Base-by-base conservation (phyloP, 2,797 vertebrate genomes). In the Phoebastria nigripes region DNA sequence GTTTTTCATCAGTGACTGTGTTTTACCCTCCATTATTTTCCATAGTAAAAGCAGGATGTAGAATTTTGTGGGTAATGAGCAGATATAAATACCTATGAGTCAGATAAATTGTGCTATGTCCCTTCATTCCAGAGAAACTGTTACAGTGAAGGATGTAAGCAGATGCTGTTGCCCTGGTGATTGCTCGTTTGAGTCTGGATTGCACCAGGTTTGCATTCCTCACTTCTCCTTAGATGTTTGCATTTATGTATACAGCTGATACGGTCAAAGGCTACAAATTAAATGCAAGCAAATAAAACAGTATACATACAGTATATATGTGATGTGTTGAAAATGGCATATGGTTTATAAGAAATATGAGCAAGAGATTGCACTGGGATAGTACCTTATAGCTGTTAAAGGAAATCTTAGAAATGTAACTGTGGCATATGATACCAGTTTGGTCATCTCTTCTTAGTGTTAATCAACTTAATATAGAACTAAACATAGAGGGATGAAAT, bases 31-130 rank as follows among this genome's bases (percentile, higher is more conserved):
- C n/a, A 6, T 78, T 70, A 37, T 88, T 83, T 92, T 56, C 63
- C 1, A 1, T 11, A 10, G 37, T 73, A 18, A 74, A 87, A 87
- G 4, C 69, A 87, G 66, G 69, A 62, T 88, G 44, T 37, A 44
- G 77, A 49, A 35, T 46, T 51, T 28, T 71, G 58, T 52, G 72
- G 33, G 15, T 90, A 91, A 82, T 41, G 81, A 92, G 37, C 66
- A 94, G 90, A 77, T 91, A 90, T 67, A 97, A 97, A 96, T 95
- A 83, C 71, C 72, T 90, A 9, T 79, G 90, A 93, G 81, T 94
- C 84, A 89, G 80, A 92, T 83, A 82, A 93, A 92, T 96, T 94
- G 86, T 92, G 59, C 86, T 86, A 28, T 58, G 55, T 83, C n/a
- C 46, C 74, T 92, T 93, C 86, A 87, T 76, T 93, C 17, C 78